Evolutionary conservation across 1,140 invertebrate species (phyloP).

Genomic region (Drosophila sproati): DNA sequence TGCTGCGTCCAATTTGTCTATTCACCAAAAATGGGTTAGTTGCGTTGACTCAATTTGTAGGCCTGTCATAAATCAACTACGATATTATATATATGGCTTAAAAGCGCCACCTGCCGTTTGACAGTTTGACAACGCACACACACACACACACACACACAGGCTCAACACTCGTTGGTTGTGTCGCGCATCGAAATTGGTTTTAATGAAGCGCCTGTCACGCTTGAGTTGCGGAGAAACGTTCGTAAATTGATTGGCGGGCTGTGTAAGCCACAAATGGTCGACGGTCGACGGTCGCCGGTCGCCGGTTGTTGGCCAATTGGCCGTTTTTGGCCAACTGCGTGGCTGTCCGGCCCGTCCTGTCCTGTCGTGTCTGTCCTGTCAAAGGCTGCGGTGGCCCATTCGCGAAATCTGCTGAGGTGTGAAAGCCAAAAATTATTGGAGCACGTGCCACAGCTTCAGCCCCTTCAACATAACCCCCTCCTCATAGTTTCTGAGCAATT

Average conservation of each 20-base stretch:
- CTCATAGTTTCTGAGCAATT: constrained; percentile 64
- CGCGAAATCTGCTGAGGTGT: constrained; percentile 68
- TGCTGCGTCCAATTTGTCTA: constrained; percentile 8
- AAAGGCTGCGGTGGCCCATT: constrained; percentile 16
- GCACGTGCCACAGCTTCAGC: constrained; percentile 56
- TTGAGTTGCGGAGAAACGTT: constrained; percentile 19
- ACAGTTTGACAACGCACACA: constrained; percentile 26
- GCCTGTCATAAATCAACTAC: background rate
- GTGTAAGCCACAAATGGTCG: constrained; percentile 53
- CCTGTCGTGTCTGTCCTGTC: background rate
- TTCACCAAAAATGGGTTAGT: background rate
- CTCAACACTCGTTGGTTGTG: constrained; percentile 8
- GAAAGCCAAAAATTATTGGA: constrained; percentile 73
- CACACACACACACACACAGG: background rate
- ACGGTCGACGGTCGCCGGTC: background rate
- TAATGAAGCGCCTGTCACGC: constrained; percentile 60
- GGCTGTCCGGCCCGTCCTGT: background rate
- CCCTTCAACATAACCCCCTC: background rate
- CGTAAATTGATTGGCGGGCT: constrained; percentile 69
- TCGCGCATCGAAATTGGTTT: constrained; percentile 61
- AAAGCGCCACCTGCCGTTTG: constrained; percentile 16
- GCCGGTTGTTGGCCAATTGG: constrained; percentile 13
- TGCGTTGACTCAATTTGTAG: constrained; percentile 6
- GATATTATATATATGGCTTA: background rate
- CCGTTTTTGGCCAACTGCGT: constrained; percentile 2